Evolutionary conservation across 2,797 vertebrate genomes (phyloP).

Genomic region (Limnodromus scolopaceus): DNA sequence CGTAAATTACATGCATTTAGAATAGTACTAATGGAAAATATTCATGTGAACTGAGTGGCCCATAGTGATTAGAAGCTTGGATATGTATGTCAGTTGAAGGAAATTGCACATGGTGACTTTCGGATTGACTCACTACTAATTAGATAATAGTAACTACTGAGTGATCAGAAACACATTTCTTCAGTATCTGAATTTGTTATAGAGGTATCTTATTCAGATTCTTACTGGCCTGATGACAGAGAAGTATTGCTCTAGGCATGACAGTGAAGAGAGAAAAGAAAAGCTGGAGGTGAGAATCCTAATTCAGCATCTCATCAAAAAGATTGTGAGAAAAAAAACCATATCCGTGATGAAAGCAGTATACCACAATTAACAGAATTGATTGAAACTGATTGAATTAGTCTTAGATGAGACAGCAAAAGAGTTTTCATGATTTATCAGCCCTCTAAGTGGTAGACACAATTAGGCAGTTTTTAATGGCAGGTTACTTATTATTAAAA

Average conservation of each 20-base stretch:
- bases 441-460: neutral
- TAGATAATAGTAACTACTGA: neutral
- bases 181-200: neutral
- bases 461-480: neutral
- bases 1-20: neutral
- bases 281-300: neutral
- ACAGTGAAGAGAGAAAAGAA: neutral
- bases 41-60: neutral
- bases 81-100: neutral
- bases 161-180: neutral
- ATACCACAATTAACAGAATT: neutral
- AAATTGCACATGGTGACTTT: neutral
- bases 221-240: neutral
- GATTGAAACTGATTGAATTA: neutral
- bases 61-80: neutral
- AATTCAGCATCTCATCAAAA: neutral
- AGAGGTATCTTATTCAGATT: neutral
- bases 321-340: neutral
- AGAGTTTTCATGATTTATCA: neutral
- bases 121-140: neutral
- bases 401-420: neutral
- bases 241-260: neutral
- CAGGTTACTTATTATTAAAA: neutral
- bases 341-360: neutral
- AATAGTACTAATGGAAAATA: neutral